A percentile compares a stretch with the other conserved stretches of the same genome.
These are phyloP conservation scores for Sebastes cheni DNA, from an alignment of 2,797 vertebrate species.

Conservation along the genomic window DNA sequence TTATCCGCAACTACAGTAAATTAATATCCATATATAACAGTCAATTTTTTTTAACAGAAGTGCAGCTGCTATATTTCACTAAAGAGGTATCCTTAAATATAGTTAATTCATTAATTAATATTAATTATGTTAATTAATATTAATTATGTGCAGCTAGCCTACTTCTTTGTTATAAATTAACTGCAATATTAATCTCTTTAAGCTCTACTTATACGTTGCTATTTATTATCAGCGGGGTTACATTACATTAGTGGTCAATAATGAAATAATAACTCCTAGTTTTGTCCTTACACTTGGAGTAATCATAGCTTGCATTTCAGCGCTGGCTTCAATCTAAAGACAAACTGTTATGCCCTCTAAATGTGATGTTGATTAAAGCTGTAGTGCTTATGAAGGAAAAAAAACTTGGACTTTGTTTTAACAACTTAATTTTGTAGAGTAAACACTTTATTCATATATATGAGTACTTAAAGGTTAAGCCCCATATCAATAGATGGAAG, in stretches of 20 bases:
- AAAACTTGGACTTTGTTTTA: neutral
- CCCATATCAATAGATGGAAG: neutral
- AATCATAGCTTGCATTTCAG: neutral
- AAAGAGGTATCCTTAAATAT: conserved; percentile 68
- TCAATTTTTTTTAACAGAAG: conserved; percentile 19
- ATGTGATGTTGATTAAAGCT: neutral
- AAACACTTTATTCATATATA: neutral
- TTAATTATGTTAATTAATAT: conserved; percentile 75
- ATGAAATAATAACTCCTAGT: conserved; percentile 16
- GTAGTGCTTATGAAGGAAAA: neutral
- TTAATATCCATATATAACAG: conserved; percentile 17
- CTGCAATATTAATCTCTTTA: conserved; percentile 70
- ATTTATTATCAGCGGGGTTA: conserved; percentile 48
- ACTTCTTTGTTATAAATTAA: conserved; percentile 66
- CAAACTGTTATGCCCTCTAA: neutral
- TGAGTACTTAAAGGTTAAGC: neutral
- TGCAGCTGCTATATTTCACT: conserved; percentile 45
- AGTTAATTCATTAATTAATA: conserved; percentile 74
- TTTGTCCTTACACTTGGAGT: neutral
- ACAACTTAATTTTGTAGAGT: neutral
- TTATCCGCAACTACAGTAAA: neutral
- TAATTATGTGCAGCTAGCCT: conserved; percentile 65
- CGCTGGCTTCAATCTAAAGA: neutral
- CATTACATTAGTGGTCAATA: conserved; percentile 48
- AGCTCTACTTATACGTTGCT: conserved; percentile 57